These are phyloP conservation scores for Arrhamphus sclerolepis DNA, from an alignment of 2,797 vertebrate genomes.

Conservation along the genomic window DNA sequence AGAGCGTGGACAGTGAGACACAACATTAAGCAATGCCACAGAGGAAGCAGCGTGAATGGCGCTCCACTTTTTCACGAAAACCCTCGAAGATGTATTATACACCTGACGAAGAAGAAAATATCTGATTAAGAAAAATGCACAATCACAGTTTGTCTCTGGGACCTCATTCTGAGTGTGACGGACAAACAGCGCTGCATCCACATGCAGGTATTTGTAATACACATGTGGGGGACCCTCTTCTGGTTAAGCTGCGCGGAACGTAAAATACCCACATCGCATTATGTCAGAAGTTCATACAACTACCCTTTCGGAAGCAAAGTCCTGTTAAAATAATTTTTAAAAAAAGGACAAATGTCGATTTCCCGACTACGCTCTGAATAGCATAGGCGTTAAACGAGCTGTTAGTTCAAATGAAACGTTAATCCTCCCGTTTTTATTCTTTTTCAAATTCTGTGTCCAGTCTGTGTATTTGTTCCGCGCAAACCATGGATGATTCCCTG, in stretches of 20 bases:
- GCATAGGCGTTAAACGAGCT: background rate
- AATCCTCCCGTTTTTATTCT: conserved; percentile 26
- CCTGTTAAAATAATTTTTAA: too few species aligned
- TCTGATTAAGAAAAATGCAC: conserved; percentile 18
- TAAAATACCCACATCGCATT: too few species aligned
- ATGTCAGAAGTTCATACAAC: too few species aligned
- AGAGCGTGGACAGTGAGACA: conserved; percentile 6
- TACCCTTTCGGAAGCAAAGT: too few species aligned
- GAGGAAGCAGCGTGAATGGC: conserved; percentile 37
- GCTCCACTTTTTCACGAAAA: conserved; percentile 54
- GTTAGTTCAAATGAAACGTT: conserved; percentile 37
- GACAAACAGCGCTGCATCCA: background rate
- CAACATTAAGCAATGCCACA: conserved; percentile 13
- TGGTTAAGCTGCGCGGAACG: too few species aligned
- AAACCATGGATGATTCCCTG: conserved; percentile 1
- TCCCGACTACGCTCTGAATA: too few species aligned
- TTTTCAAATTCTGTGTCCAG: conserved; percentile 29
- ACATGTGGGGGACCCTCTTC: too few species aligned
- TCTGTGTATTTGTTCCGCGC: conserved; percentile 9
- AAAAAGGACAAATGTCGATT: too few species aligned
- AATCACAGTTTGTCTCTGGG: background rate
- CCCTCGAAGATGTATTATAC: conserved; percentile 57
- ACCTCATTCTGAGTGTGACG: background rate
- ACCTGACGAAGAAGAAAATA: conserved; percentile 50
- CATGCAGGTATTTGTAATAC: too few species aligned